These are phyloP conservation scores for Sebastes steindachneri DNA, from an alignment of 2,797 vertebrate species.

Conservation along the genomic window DNA sequence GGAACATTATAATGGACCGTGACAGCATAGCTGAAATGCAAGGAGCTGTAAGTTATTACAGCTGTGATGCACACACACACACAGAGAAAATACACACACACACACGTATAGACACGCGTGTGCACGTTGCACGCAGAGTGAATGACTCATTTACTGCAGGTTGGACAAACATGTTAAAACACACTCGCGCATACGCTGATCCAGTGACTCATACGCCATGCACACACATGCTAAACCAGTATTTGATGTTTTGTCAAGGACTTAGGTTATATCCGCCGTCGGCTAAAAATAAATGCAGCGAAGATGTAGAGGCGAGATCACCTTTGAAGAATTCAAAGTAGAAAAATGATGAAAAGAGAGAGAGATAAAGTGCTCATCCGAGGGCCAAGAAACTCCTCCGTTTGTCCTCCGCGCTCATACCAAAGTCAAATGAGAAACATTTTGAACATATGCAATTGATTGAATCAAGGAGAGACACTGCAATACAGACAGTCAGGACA, in stretches of 20 bases:
- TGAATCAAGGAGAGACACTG: constrained; percentile 38
- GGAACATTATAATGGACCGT: constrained; percentile 58
- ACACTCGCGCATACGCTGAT: constrained; percentile 66
- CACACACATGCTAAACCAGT: constrained; percentile 68
- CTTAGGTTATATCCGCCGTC: constrained; percentile 59
- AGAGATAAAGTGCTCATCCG: constrained; percentile 31
- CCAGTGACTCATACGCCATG: constrained; percentile 67
- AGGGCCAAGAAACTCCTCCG: constrained; percentile 62
- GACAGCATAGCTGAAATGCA: constrained; percentile 69
- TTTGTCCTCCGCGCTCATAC: constrained; percentile 59
- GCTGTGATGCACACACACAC: constrained; percentile 56
- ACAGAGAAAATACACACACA: constrained; percentile 13
- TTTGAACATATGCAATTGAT: constrained; percentile 62
- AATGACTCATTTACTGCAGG: constrained; percentile 70
- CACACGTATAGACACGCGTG: constrained; percentile 48
- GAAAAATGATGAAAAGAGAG: constrained; percentile 43
- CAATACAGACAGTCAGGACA: constrained; percentile 37
- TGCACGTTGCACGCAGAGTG: constrained; percentile 39
- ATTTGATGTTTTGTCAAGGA: constrained; percentile 78
- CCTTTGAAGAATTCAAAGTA: constrained; percentile 64
- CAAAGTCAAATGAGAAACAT: constrained; percentile 67
- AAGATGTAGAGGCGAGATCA: constrained; percentile 54
- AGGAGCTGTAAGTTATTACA: constrained; percentile 74
- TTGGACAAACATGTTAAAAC: constrained; percentile 79
- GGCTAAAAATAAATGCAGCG: constrained; percentile 71